A percentile compares a stretch with the other conserved stretches of the same genome.
Evolutionary conservation across 2,113 vertebrate genomes (phyloP).

Genomic region (Myotis brandtii): DNA sequence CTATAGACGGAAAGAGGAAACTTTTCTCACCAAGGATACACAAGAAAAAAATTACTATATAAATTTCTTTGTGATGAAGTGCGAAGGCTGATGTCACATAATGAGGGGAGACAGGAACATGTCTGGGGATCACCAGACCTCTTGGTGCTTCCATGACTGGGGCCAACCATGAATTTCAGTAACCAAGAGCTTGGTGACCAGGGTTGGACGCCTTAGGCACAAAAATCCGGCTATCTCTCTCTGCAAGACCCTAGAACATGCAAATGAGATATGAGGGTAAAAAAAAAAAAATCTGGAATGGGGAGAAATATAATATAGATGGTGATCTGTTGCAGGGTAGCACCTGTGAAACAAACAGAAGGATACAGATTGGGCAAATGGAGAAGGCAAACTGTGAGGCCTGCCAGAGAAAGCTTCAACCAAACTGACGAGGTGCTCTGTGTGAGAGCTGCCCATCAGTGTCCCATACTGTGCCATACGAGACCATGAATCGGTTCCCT

Average conservation of each 20-base stretch:
- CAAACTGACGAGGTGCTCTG: neutral
- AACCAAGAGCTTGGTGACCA: neutral
- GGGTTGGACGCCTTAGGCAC: neutral
- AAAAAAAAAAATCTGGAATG: neutral
- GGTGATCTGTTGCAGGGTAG: neutral
- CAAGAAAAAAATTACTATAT: neutral
- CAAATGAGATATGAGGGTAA: neutral
- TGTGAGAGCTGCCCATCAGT: neutral
- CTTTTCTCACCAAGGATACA: neutral
- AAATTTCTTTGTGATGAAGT: neutral
- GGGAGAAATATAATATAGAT: neutral
- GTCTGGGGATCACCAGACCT: neutral
- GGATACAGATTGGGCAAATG: neutral
- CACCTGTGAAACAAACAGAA: neutral
- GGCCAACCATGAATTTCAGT: neutral
- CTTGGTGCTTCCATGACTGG: neutral
- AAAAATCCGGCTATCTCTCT: accelerated
- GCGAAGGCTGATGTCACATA: neutral
- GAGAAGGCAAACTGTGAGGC: neutral
- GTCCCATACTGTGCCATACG: neutral
- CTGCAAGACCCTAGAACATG: neutral
- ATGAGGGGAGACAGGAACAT: too few species aligned
- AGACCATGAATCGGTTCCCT: neutral
- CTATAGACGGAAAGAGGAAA: neutral
- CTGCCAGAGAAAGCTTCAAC: neutral